Percentiles rank a stretch among this genome's conserved stretches.
Conservation (phyloP, 2,888 invertebrate species). For the Drosophila parthenogenetica region DNA sequence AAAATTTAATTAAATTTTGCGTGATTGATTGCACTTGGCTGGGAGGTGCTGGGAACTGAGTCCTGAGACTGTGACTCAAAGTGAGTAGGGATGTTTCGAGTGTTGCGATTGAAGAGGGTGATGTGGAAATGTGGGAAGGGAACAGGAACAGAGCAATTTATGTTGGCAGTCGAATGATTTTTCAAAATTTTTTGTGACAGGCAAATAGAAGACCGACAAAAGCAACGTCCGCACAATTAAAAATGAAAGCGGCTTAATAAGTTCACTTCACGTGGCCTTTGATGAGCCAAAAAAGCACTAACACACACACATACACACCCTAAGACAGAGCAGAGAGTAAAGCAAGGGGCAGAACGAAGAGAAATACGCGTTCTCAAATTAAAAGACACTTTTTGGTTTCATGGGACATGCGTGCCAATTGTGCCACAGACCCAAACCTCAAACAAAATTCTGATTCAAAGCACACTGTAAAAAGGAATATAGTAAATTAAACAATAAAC, state of each 20-base stretch:
- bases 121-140: background rate
- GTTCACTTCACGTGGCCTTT: conserved; percentile 64
- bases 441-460: background rate
- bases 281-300: conserved; percentile 52
- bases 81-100: too few relatives aligned
- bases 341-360: background rate
- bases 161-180: conserved; percentile 57
- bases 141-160: conserved; percentile 40
- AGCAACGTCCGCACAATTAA: conserved; percentile 68
- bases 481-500: too few relatives aligned
- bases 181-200: conserved; percentile 57
- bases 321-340: background rate
- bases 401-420: conserved; percentile 75
- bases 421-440: conserved; percentile 19
- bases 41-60: background rate
- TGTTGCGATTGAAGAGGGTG: background rate
- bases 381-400: conserved; percentile 74
- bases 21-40: conserved; percentile 74
- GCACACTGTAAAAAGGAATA: background rate
- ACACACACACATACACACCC: background rate
- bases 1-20: conserved; percentile 74
- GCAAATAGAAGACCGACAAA: conserved; percentile 56
- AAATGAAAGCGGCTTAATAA: conserved; percentile 75
- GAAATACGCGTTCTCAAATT: conserved; percentile 63
- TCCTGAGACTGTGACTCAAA: too few relatives aligned